Evolutionary conservation across 2,888 invertebrate species (phyloP).

Genomic region (Noctua fimbriata): DNA sequence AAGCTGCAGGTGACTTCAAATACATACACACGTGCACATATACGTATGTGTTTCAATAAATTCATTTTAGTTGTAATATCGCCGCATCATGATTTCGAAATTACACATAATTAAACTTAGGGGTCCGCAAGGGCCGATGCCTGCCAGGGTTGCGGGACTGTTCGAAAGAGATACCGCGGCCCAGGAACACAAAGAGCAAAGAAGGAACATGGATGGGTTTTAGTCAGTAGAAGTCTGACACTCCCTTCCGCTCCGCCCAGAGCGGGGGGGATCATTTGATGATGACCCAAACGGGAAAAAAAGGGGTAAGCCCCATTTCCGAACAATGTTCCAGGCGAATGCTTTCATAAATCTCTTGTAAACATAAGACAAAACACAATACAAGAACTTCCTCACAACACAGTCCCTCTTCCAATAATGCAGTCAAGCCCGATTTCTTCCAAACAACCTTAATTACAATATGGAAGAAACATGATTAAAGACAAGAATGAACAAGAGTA

Average conservation of each 20-base stretch:
- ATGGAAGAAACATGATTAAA: slow-evolving; percentile 46
- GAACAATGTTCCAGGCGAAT: neutral
- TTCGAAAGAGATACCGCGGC: no score
- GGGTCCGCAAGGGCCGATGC: no score
- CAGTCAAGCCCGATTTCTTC: slow-evolving; percentile 19
- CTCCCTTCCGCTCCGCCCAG: no score
- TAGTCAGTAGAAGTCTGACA: no score
- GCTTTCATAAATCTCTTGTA: neutral
- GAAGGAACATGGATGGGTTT: no score
- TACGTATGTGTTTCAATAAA: no score
- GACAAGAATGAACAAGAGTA: slow-evolving; percentile 50
- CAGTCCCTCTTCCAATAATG: slow-evolving; percentile 23
- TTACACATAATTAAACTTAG: neutral
- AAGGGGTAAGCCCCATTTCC: no score
- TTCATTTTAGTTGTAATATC: neutral
- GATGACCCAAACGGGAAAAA: no score
- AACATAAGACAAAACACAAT: neutral
- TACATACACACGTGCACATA: neutral
- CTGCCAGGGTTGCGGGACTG: no score
- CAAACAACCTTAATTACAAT: slow-evolving; percentile 40
- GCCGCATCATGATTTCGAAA: neutral
- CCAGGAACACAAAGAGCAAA: no score
- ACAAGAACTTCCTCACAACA: slow-evolving; percentile 22
- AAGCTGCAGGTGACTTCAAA: neutral
- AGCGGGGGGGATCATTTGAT: no score